These are phyloP conservation scores for Arothron firmamentum DNA, from an alignment of 2,113 vertebrate species.

Conservation along the genomic window DNA sequence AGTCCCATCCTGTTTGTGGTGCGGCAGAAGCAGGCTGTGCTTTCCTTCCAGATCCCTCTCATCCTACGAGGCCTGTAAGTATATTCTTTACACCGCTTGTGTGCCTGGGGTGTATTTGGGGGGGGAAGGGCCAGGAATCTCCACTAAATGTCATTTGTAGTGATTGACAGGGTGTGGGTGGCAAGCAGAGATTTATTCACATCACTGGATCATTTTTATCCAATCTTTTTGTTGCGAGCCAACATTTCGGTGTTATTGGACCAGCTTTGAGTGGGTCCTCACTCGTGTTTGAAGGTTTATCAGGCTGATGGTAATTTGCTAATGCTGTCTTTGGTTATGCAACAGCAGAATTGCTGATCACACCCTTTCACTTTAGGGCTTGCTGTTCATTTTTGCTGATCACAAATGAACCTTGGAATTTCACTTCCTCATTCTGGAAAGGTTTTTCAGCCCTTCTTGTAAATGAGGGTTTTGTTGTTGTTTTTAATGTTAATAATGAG, in stretches of 20 bases:
- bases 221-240: neutral
- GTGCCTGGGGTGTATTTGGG: no score
- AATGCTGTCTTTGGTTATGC: constrained; percentile 13
- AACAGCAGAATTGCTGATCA: constrained; percentile 10
- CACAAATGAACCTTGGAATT: constrained; percentile 40
- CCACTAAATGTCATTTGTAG: no score
- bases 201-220: no score
- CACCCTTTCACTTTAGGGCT: no score
- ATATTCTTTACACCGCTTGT: neutral
- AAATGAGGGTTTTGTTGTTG: neutral
- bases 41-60: constrained; percentile 95
- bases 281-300: no score
- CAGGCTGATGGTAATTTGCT: no score
- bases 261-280: neutral
- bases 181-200: no score
- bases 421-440: constrained; percentile 40
- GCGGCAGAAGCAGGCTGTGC: constrained; percentile 91
- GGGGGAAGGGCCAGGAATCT: no score
- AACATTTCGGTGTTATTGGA: no score
- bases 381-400: constrained; percentile 1
- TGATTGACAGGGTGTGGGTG: no score
- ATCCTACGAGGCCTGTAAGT: constrained; percentile 96
- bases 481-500: no score
- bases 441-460: neutral
- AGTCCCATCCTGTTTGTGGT: constrained; percentile 89